Conservation (phyloP, 2,888 invertebrate species). For the Drosophila differens region DNA sequence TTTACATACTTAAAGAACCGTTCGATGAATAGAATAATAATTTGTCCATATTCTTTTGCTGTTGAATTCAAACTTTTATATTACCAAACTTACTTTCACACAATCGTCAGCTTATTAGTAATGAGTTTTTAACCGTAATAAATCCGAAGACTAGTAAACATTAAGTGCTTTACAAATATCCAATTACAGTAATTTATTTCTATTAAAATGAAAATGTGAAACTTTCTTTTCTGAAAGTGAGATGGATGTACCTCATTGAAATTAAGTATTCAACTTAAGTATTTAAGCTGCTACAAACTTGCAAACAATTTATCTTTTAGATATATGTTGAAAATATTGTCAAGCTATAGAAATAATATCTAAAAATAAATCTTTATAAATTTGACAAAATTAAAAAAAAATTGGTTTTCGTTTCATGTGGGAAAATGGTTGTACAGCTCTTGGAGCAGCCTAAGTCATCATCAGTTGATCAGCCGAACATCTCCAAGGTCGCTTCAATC, state of each 20-base stretch:
- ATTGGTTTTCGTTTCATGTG: conserved; percentile 8
- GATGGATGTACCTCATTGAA: neutral
- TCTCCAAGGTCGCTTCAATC: neutral
- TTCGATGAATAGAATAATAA: neutral
- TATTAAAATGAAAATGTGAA: neutral
- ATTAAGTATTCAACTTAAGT: neutral
- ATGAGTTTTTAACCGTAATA: neutral
- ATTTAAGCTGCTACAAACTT: neutral
- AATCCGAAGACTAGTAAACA: neutral
- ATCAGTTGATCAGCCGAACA: neutral
- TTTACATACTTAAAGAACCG: neutral
- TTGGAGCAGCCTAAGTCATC: conserved; percentile 17
- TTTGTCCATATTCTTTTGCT: neutral
- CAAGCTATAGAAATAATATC: neutral
- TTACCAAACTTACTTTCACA: neutral
- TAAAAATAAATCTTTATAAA: neutral
- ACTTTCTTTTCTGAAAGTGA: neutral
- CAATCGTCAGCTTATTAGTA: neutral
- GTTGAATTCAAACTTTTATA: neutral
- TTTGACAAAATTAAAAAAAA: neutral
- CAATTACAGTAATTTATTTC: neutral
- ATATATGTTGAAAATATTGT: neutral
- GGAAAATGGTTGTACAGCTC: conserved; percentile 32
- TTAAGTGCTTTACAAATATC: neutral
- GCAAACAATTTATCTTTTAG: neutral